Percentiles rank a stretch among this genome's conserved stretches.
Evolutionary conservation across 2,113 vertebrate genomes (phyloP).

Genomic region (Mobula birostris): DNA sequence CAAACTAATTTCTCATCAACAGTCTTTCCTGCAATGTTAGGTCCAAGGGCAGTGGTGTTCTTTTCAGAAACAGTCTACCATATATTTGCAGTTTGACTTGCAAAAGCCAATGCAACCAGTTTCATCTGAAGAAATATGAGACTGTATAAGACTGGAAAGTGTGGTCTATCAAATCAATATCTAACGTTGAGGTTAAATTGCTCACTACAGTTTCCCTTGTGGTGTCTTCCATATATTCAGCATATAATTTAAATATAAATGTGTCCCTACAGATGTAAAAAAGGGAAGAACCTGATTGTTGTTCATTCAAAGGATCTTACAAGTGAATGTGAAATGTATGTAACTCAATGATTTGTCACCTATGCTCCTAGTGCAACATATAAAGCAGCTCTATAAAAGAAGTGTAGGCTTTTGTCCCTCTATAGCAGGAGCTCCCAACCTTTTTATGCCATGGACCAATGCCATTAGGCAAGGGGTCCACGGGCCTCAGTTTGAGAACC

Average conservation of each 20-base stretch:
- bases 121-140: not conserved
- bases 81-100: no score
- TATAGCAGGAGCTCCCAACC: no score
- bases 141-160: not conserved
- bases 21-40: no score
- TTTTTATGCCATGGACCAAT: no score
- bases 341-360: not conserved
- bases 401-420: not conserved
- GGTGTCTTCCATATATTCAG: not conserved
- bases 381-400: not conserved
- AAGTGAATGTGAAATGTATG: not conserved
- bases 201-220: not conserved
- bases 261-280: not conserved
- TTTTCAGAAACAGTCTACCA: no score
- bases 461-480: no score
- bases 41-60: no score
- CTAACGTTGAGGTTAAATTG: not conserved
- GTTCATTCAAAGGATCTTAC: not conserved
- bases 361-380: not conserved
- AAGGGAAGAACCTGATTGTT: no score
- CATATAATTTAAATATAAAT: not conserved
- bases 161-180: not conserved
- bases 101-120: no score
- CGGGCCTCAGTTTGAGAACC: no score
- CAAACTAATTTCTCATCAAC: no score